Base-by-base conservation (phyloP, 1,140 invertebrate genomes). In the Diabrotica virgifera region DNA sequence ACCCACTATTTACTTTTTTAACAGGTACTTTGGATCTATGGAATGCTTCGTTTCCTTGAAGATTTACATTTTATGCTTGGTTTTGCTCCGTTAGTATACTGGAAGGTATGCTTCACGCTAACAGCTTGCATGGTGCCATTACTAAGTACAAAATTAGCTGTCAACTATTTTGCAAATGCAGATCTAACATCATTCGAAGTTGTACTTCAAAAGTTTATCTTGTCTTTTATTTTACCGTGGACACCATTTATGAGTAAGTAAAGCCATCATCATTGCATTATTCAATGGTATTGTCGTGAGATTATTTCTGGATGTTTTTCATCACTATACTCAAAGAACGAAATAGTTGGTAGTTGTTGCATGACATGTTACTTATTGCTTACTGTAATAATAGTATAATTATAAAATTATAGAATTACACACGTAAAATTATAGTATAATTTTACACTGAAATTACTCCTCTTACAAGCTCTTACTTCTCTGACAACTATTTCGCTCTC, bases 51-150 rank as follows among this genome's bases (percentile, higher is more conserved):
- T 6, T 59, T 59, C 11, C 10, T 12, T 13, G 58, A 59, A 40
- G 58, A 59, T 51, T 59, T 50, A 14, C 38, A 50, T 5, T 59
- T 59, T 35, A 59, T 59, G 58, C 6, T 59, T 2, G 58, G 58
- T 46, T 59, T 50, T 46, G 36, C 40, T 13, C 13, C 46, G 35
- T 51, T 40, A 46, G 14, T n/a, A 14, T 59, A 50, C 46, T 59
- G 13, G 9, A 13, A 12, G 13, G 10, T 46, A 46, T 3, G 40
- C 6, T n/a, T 46, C 8, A 46, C n/a, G n/a, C 8, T 46, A 5
- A 6, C 40, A n/a, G 40, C n/a, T 46, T 46, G 40, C 5, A n/a
- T 46, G 40, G 40, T 46, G n/a, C 40, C 40, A 6, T 46, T 46
- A 10, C 40, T 46, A 46, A 46, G 8, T 10, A 46, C n/a, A 10